Conservation (phyloP, 2,888 invertebrate genomes). For the Labia minor region DNA sequence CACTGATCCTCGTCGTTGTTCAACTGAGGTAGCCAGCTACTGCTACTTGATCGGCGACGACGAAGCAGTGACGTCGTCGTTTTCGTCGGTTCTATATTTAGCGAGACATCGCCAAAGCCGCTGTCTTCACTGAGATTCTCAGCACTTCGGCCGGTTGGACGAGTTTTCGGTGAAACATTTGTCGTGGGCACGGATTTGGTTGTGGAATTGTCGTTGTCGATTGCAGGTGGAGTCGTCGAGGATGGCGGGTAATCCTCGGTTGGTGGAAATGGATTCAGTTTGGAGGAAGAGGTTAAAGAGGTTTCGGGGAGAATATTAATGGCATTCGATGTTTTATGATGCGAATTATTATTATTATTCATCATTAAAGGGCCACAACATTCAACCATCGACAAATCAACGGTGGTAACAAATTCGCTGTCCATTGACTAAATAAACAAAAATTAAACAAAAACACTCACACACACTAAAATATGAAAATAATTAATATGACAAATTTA, state of each 20-base stretch:
- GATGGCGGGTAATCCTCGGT: not conserved
- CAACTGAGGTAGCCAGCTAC: conserved; percentile 27
- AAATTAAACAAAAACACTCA: too few species aligned
- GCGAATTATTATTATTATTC: not conserved
- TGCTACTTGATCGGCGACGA: conserved; percentile 30
- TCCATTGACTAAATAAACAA: not conserved
- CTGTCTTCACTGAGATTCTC: conserved; percentile 74
- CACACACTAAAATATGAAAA: too few species aligned
- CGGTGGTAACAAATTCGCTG: not conserved
- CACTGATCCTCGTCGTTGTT: conserved; percentile 18
- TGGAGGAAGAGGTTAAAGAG: not conserved
- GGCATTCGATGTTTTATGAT: not conserved
- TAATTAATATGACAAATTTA: too few species aligned
- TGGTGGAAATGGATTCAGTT: not conserved
- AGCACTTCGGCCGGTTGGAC: conserved; percentile 47
- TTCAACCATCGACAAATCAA: not conserved
- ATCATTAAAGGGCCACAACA: not conserved
- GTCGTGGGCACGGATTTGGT: not conserved
- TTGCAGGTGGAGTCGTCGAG: not conserved
- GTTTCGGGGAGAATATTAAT: not conserved
- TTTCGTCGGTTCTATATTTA: conserved; percentile 26
- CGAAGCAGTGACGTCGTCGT: conserved; percentile 27
- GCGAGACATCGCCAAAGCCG: conserved; percentile 52
- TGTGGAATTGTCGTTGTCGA: not conserved
- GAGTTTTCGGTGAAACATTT: conserved; percentile 25